Evolutionary conservation across 1,140 invertebrate genomes (phyloP).

Genomic region (Drosophila serrata): DNA sequence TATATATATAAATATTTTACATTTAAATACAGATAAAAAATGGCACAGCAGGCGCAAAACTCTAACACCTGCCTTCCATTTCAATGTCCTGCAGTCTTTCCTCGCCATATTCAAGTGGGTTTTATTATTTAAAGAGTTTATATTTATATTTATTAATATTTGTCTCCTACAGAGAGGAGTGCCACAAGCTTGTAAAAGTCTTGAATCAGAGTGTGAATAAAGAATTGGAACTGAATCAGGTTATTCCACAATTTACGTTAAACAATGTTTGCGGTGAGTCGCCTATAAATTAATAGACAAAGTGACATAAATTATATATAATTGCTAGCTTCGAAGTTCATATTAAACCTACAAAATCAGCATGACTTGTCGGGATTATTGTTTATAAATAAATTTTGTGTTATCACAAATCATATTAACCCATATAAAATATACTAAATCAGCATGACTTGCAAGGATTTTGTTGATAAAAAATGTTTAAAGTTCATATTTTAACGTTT

Average conservation of each 20-base stretch:
- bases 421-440: background rate
- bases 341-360: background rate
- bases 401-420: background rate
- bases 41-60: slow-evolving; percentile 93
- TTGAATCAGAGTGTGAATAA: slow-evolving; percentile 38
- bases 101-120: background rate
- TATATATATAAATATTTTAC: background rate
- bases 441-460: slow-evolving; percentile 11
- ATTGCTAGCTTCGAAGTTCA: background rate
- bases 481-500: background rate
- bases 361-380: slow-evolving; percentile 16
- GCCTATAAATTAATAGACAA: background rate
- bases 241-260: slow-evolving; percentile 90
- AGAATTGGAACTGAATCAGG: slow-evolving; percentile 85
- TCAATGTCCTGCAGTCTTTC: slow-evolving; percentile 88
- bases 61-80: slow-evolving; percentile 95
- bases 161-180: slow-evolving; percentile 49
- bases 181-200: slow-evolving; percentile 63
- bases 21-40: slow-evolving; percentile 85
- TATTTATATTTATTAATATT: no score
- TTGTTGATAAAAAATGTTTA: background rate
- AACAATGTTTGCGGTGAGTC: slow-evolving; percentile 91
- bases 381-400: background rate
- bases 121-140: background rate
- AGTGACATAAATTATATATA: background rate